A percentile compares a stretch with the other conserved stretches of the same genome.
phyloP scores from a whole-genome alignment of 2,797 vertebrate species.

The Lepilemur ruficaudatus region DNA sequence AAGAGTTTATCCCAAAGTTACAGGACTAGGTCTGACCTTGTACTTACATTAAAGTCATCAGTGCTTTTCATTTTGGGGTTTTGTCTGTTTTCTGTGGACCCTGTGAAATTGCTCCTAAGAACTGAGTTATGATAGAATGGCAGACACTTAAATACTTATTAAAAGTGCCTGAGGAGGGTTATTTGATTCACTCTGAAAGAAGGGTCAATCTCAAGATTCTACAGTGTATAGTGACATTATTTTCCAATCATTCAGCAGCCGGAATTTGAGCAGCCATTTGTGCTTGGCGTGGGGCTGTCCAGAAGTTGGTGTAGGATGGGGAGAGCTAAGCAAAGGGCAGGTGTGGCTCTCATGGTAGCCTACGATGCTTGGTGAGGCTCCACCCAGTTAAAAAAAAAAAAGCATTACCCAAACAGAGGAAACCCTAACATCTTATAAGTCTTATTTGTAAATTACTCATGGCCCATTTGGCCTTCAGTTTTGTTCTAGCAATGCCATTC shows the following conservation, averaged over 20 bases:
- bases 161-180: not conserved
- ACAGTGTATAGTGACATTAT: not conserved
- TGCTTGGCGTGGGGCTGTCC: not conserved
- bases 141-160: not conserved
- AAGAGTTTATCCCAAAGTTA: not conserved
- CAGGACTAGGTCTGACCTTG: not conserved
- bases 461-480: not conserved
- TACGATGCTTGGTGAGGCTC: not conserved
- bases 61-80: not conserved
- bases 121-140: not conserved
- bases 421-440: not conserved
- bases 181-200: constrained; percentile 12
- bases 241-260: not conserved
- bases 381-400: not conserved
- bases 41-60: not conserved
- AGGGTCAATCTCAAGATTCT: not conserved
- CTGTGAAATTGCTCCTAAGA: not conserved
- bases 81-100: not conserved
- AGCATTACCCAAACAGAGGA: not conserved
- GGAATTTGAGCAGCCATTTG: not conserved
- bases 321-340: not conserved
- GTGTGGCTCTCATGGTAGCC: not conserved
- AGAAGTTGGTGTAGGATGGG: not conserved
- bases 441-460: not conserved
- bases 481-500: not conserved